Conservation (phyloP, 2,888 invertebrate genomes). For the Drosophila niveifrons region DNA sequence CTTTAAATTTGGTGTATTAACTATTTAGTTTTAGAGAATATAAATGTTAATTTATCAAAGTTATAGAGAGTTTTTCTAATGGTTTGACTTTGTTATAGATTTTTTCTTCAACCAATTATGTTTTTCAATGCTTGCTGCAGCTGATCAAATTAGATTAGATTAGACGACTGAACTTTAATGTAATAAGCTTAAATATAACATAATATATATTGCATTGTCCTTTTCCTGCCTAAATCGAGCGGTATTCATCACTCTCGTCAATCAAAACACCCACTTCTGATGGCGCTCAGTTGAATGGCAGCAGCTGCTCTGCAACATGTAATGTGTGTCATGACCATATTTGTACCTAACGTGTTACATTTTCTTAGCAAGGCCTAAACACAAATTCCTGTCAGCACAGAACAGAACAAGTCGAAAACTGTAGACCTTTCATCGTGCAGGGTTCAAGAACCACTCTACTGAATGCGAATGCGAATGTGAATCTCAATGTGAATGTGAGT, state of each 20-base stretch:
- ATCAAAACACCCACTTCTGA: conserved; percentile 25
- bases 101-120: too few species aligned
- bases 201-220: neutral
- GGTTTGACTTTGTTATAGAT: too few species aligned
- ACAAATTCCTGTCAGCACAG: conserved; percentile 21
- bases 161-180: too few species aligned
- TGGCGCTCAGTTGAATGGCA: neutral
- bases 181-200: too few species aligned
- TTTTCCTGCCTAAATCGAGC: neutral
- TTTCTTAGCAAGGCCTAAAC: conserved; percentile 36
- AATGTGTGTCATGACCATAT: conserved; percentile 72
- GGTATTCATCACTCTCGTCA: conserved; percentile 36
- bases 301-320: conserved; percentile 18
- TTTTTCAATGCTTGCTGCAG: too few species aligned
- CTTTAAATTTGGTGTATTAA: too few species aligned
- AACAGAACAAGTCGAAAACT: conserved; percentile 22
- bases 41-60: too few species aligned
- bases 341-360: conserved; percentile 58
- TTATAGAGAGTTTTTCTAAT: too few species aligned
- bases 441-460: conserved; percentile 25
- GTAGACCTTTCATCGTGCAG: conserved; percentile 10
- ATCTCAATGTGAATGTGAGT: conserved; percentile 38
- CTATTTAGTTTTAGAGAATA: too few species aligned
- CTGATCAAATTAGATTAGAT: too few species aligned
- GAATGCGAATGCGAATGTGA: conserved; percentile 12